Conservation (phyloP, 2,888 invertebrate genomes). For the Metacarcinus magister region DNA sequence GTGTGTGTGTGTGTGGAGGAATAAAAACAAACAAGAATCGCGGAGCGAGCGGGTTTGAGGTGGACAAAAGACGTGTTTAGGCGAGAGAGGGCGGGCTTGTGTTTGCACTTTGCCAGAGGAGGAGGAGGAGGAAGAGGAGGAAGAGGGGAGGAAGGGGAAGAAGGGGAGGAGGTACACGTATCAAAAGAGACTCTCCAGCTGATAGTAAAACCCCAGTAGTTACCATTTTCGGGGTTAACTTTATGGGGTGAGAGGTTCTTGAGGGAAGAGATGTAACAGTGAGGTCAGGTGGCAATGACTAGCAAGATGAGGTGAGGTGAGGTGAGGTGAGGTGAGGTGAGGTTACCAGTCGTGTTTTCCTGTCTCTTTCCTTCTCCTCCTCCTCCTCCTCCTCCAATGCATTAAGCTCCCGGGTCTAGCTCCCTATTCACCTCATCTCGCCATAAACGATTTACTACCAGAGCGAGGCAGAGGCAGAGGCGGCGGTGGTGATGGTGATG, state of each 20-base stretch:
- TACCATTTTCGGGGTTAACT: not conserved
- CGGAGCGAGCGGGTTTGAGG: not conserved
- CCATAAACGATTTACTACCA: slow-evolving; percentile 70
- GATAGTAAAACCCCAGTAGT: not conserved
- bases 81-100: not conserved
- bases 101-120: not conserved
- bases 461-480: not conserved
- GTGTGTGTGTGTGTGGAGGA: not conserved
- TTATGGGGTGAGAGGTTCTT: not conserved
- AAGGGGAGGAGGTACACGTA: not conserved
- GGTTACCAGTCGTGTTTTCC: not conserved
- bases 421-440: slow-evolving; percentile 30
- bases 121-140: not conserved
- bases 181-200: not conserved
- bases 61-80: not conserved
- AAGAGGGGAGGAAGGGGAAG: not conserved
- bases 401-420: slow-evolving; percentile 27
- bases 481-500: not conserved
- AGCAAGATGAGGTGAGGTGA: not conserved
- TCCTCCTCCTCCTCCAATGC: not conserved
- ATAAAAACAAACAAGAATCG: not conserved
- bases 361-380: not conserved
- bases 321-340: no score
- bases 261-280: not conserved
- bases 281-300: not conserved